Conservation (phyloP, 2,113 vertebrate genomes). For the Lasiurus cinereus region DNA sequence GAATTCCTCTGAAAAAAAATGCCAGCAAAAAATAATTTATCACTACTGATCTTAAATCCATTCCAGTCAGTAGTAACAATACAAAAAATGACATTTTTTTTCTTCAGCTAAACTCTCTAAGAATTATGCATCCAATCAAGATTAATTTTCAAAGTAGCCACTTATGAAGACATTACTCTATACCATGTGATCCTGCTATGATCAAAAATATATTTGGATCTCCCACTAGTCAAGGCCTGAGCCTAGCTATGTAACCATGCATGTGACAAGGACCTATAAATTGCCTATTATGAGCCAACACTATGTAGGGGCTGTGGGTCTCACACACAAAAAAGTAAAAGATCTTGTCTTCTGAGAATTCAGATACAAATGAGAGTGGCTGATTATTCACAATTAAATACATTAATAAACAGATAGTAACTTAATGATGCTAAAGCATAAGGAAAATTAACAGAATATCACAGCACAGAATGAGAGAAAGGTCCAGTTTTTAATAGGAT, state of each 20-base stretch:
- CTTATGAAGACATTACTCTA: not conserved
- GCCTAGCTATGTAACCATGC: not conserved
- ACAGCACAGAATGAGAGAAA: not conserved
- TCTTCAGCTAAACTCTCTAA: not conserved
- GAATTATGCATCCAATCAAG: not conserved
- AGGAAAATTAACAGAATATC: not conserved
- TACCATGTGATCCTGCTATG: not conserved
- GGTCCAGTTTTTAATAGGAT: not conserved
- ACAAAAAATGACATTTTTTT: not conserved
- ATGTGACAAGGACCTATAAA: not conserved
- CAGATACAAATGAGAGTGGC: not conserved
- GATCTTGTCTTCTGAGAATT: not conserved
- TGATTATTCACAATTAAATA: not conserved
- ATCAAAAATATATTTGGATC: constrained; percentile 2
- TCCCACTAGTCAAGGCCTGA: not conserved
- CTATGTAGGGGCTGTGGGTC: not conserved
- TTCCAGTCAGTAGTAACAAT: not conserved
- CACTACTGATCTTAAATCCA: not conserved
- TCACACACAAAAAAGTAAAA: not conserved
- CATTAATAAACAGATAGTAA: not conserved
- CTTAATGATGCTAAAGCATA: not conserved
- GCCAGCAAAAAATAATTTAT: not conserved
- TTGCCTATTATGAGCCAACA: not conserved
- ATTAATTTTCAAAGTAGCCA: not conserved
- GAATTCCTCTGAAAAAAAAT: constrained; percentile 7